Evolutionary conservation across 2,797 vertebrate species (phyloP).

Genomic region (Diplodus puntazzo): DNA sequence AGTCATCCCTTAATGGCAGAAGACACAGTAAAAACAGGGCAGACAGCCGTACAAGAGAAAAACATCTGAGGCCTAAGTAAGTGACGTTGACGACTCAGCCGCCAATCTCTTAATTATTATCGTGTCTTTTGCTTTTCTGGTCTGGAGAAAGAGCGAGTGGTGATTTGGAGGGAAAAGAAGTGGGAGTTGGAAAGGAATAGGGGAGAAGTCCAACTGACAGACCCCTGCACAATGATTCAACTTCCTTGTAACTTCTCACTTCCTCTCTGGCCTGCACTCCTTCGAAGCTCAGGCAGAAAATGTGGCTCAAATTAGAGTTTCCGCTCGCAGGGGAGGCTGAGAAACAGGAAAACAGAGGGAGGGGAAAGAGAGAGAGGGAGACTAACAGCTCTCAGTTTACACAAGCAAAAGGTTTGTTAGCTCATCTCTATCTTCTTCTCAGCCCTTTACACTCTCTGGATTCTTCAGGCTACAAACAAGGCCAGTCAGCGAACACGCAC

Average conservation of each 20-base stretch:
- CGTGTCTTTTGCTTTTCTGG: slow-evolving; percentile 31
- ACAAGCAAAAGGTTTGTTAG: slow-evolving; percentile 70
- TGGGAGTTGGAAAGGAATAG: slow-evolving; percentile 27
- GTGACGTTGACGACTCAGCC: slow-evolving; percentile 11
- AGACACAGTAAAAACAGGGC: slow-evolving; percentile 38
- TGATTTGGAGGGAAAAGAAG: slow-evolving; percentile 36
- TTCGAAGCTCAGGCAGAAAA: slow-evolving; percentile 80
- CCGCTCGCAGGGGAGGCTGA: slow-evolving; percentile 80
- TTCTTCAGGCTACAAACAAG: slow-evolving; percentile 32
- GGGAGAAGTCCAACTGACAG: slow-evolving; percentile 71
- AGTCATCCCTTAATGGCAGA: slow-evolving; percentile 36
- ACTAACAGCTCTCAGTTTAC: slow-evolving; percentile 68
- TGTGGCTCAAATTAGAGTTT: slow-evolving; percentile 88
- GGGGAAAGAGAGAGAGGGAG: slow-evolving; percentile 49
- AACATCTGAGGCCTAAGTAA: slow-evolving; percentile 1
- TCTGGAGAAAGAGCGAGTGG: neutral
- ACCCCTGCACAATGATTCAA: slow-evolving; percentile 80
- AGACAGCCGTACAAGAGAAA: slow-evolving; percentile 20
- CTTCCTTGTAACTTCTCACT: slow-evolving; percentile 82
- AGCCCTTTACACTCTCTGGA: slow-evolving; percentile 41
- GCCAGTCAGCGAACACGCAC: slow-evolving; percentile 30
- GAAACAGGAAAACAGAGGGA: slow-evolving; percentile 80
- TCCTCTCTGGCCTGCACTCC: slow-evolving; percentile 76
- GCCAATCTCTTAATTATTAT: slow-evolving; percentile 29
- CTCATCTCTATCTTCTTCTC: slow-evolving; percentile 55